phyloP scores from a whole-genome alignment of 2,888 invertebrate species.

The Empis livida region DNA sequence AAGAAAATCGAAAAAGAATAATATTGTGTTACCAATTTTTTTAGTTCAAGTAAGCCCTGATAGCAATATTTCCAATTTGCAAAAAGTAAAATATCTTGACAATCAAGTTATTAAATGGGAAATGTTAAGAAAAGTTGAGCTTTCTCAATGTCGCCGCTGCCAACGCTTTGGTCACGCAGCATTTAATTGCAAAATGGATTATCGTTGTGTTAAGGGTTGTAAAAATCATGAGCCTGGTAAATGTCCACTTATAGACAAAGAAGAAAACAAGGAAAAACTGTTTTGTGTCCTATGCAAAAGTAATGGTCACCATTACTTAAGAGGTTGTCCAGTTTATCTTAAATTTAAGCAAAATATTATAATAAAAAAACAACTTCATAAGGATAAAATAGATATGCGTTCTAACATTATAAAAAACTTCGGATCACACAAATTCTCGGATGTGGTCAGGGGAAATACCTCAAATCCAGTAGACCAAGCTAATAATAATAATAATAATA shows the following conservation, averaged over 20 bases:
- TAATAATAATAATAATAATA: too few relatives aligned
- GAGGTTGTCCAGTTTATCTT: not conserved
- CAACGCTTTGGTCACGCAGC: not conserved
- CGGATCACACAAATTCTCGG: too few relatives aligned
- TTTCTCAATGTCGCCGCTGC: conserved; percentile 8
- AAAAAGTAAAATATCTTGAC: not conserved
- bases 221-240: not conserved
- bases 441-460: too few relatives aligned
- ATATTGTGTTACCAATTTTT: not conserved
- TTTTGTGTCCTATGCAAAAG: not conserved
- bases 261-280: not conserved
- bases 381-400: not conserved
- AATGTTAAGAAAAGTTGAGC: not conserved
- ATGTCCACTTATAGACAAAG: not conserved
- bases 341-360: not conserved
- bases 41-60: not conserved
- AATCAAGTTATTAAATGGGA: not conserved
- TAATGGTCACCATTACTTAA: not conserved
- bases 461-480: too few relatives aligned
- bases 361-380: not conserved
- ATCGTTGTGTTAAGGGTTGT: not conserved
- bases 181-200: not conserved
- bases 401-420: too few relatives aligned
- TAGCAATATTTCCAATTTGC: not conserved
- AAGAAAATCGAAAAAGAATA: not conserved